phyloP scores from a whole-genome alignment of 1,140 invertebrate species.

The Drosophila ambigua region DNA sequence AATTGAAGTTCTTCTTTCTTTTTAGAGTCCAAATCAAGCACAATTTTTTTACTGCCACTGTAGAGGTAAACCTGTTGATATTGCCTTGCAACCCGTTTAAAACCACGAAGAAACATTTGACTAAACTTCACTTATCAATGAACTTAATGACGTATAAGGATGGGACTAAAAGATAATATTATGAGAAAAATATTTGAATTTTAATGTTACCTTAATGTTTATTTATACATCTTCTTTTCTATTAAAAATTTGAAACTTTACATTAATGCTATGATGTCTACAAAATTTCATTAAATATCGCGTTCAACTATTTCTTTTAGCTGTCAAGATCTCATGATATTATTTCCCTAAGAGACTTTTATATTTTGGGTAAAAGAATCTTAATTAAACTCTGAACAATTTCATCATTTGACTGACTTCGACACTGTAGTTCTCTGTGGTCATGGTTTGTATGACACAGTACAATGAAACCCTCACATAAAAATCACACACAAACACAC shows the following conservation, averaged over 20 bases:
- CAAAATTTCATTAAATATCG: too few species aligned
- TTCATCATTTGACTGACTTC: constrained; percentile 14
- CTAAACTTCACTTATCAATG: constrained; percentile 3
- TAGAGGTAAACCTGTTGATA: constrained; percentile 39
- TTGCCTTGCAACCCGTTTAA: constrained; percentile 34
- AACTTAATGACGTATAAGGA: too few species aligned
- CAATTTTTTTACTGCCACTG: constrained; percentile 34
- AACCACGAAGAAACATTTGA: constrained; percentile 9
- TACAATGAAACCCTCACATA: not conserved
- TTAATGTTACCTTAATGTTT: too few species aligned
- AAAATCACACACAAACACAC: constrained; percentile 17
- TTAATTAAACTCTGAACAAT: not conserved
- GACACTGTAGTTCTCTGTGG: constrained; percentile 13
- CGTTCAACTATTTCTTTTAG: too few species aligned
- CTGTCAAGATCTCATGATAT: not conserved
- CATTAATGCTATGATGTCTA: too few species aligned
- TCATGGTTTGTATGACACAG: not conserved
- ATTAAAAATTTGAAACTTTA: too few species aligned
- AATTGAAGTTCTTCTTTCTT: constrained; percentile 53
- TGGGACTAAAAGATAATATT: too few species aligned
- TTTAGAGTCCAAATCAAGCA: constrained; percentile 47
- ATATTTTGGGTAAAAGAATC: not conserved
- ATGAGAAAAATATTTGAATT: too few species aligned
- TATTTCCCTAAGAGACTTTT: not conserved
- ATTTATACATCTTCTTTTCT: not conserved